A percentile compares a stretch with the other conserved stretches of the same genome.
These are phyloP conservation scores for Oxyscelio sp. DNA, from an alignment of 2,888 invertebrate species.

Conservation along the genomic window DNA sequence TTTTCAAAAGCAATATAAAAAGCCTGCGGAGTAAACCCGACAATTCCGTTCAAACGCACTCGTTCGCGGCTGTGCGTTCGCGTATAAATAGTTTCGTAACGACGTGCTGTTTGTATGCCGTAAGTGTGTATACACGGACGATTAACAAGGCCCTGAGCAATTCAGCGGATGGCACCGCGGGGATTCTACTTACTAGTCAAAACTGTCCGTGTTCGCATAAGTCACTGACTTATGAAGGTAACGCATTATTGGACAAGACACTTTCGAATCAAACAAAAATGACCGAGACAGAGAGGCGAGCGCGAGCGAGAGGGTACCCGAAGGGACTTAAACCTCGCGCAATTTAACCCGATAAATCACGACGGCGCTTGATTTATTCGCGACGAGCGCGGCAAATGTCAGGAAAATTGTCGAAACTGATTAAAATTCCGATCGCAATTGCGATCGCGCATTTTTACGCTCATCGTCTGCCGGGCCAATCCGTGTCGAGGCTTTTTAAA, in stretches of 20 bases:
- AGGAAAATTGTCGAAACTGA: no score
- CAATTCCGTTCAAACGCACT: constrained; percentile 50
- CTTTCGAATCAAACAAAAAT: constrained; percentile 60
- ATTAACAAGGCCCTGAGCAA: constrained; percentile 79
- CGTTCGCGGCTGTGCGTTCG: constrained; percentile 47
- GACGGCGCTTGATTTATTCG: no score
- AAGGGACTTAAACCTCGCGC: no score
- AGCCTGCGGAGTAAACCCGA: background rate
- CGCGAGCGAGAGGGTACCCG: constrained; percentile 12
- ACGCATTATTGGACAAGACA: constrained; percentile 74
- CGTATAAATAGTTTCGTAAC: constrained; percentile 70
- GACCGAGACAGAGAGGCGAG: constrained; percentile 4
- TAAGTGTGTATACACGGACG: constrained; percentile 77
- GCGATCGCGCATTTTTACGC: no score
- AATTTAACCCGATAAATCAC: no score
- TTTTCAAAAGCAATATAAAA: constrained; percentile 24
- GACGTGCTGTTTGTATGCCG: constrained; percentile 57
- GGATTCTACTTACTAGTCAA: constrained; percentile 80
- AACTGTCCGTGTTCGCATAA: constrained; percentile 78
- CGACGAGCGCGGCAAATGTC: no score
- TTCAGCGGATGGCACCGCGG: constrained; percentile 77
- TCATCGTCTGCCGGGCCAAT: constrained; percentile 54
- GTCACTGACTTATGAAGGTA: constrained; percentile 79
- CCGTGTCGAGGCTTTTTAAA: constrained; percentile 55
- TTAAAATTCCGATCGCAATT: constrained; percentile 68